A percentile compares a stretch with the other conserved stretches of the same genome.
Evolutionary conservation across 2,113 vertebrate species (phyloP).

Genomic region (Xenus cinereus): DNA sequence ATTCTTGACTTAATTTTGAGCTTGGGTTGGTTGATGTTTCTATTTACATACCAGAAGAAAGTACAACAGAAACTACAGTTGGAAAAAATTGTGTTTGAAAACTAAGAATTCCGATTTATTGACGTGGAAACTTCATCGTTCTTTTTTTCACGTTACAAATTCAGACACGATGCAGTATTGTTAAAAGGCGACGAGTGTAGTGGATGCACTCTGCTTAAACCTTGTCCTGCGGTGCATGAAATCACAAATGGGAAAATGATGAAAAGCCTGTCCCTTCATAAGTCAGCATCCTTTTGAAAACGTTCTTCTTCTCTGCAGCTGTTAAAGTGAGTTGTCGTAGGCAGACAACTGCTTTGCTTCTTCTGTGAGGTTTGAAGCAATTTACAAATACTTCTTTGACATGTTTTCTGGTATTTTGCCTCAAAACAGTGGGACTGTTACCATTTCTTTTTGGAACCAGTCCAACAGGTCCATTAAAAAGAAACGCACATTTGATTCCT

Average conservation of each 20-base stretch:
- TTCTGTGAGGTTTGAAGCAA: neutral
- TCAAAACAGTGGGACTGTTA: slow-evolving; percentile 15
- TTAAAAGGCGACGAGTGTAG: neutral
- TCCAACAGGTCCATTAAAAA: slow-evolving; percentile 43
- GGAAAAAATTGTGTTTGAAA: neutral
- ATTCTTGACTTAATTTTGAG: neutral
- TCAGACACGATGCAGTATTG: neutral
- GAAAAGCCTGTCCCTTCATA: neutral
- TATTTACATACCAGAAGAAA: neutral
- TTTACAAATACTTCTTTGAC: slow-evolving; percentile 21
- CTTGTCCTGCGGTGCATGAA: neutral
- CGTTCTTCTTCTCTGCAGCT: neutral
- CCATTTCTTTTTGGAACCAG: neutral
- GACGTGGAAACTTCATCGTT: neutral
- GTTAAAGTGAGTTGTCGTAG: neutral
- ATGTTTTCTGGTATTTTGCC: slow-evolving; percentile 36
- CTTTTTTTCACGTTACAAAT: neutral
- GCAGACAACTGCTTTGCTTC: neutral
- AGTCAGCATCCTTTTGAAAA: neutral
- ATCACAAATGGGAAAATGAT: neutral
- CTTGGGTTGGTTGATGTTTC: neutral
- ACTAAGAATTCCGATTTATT: neutral
- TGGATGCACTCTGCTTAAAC: neutral
- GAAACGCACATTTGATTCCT: neutral
- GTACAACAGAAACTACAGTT: neutral